phyloP scores from a whole-genome alignment of 2,797 vertebrate species.

The Emydoidea blandingii region DNA sequence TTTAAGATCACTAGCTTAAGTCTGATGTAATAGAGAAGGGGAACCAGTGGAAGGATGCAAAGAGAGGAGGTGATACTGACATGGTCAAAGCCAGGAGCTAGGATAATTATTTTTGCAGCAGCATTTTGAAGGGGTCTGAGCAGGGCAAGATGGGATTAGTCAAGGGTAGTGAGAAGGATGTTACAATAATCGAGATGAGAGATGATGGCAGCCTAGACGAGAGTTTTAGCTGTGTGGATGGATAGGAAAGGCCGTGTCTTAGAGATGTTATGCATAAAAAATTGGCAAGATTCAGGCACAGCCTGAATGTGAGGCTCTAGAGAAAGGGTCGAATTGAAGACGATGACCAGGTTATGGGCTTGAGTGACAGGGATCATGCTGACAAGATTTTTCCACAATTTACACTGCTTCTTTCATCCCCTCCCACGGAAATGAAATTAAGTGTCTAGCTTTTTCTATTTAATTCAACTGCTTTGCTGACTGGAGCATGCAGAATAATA shows the following conservation, averaged over 20 bases:
- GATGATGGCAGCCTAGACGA: conserved; percentile 7
- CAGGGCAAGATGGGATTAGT: background rate
- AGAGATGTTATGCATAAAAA: conserved; percentile 34
- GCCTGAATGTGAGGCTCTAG: conserved; percentile 52
- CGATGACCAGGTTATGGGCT: background rate
- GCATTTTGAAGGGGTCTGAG: background rate
- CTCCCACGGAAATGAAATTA: background rate
- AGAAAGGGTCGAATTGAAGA: conserved; percentile 32
- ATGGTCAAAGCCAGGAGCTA: background rate
- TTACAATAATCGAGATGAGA: conserved; percentile 26
- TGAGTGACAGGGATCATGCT: conserved; percentile 20
- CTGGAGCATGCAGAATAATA: background rate
- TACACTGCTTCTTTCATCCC: conserved; percentile 8
- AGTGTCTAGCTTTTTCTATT: background rate
- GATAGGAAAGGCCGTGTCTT: conserved; percentile 60
- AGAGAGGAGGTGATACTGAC: background rate
- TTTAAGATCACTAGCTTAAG: background rate
- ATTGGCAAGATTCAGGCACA: conserved; percentile 64
- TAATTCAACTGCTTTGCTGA: background rate
- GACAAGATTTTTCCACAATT: conserved; percentile 28
- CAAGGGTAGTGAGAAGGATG: background rate
- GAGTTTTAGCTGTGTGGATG: conserved; percentile 50
- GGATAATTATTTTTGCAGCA: background rate
- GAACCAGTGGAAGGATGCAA: background rate
- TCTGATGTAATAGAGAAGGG: background rate